Evolutionary conservation across 2,113 vertebrate genomes (phyloP).

Genomic region (Prionailurus bengalensis): DNA sequence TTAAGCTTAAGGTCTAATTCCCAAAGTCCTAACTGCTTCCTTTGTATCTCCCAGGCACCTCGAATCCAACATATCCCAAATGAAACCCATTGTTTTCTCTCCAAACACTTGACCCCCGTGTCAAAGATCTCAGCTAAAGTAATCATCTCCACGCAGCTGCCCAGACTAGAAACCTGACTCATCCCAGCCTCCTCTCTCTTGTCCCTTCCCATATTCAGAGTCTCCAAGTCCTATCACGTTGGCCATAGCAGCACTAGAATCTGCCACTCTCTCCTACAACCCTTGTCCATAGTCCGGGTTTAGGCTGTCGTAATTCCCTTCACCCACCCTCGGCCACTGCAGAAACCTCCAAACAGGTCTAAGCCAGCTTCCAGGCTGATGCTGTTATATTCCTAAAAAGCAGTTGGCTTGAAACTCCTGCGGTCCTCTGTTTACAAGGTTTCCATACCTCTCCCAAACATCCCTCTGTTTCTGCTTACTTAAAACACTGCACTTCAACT

Average conservation of each 20-base stretch:
- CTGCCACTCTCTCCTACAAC: not conserved
- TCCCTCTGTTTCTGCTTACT: not conserved
- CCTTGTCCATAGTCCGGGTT: not conserved
- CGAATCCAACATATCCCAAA: not conserved
- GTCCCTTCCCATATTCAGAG: not conserved
- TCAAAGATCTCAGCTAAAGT: not conserved
- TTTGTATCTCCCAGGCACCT: not conserved
- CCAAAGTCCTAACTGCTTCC: not conserved
- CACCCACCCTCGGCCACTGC: not conserved
- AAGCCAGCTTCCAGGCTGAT: not conserved
- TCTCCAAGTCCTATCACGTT: not conserved
- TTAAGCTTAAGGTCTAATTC: not conserved
- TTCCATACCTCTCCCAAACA: not conserved
- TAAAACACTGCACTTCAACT: not conserved
- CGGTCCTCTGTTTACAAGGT: not conserved
- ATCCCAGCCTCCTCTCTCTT: not conserved
- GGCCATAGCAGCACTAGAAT: not conserved
- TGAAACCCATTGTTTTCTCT: not conserved
- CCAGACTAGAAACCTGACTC: not conserved
- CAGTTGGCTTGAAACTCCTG: not conserved
- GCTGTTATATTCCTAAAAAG: not conserved
- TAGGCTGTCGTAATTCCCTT: not conserved
- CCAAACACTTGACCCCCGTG: not conserved
- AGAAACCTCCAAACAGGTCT: not conserved
- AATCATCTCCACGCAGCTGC: not conserved